Percentiles rank a stretch among this genome's conserved stretches.
These are phyloP conservation scores for Drosophila equinoxialis DNA, from an alignment of 1,140 invertebrate species.

Conservation along the genomic window DNA sequence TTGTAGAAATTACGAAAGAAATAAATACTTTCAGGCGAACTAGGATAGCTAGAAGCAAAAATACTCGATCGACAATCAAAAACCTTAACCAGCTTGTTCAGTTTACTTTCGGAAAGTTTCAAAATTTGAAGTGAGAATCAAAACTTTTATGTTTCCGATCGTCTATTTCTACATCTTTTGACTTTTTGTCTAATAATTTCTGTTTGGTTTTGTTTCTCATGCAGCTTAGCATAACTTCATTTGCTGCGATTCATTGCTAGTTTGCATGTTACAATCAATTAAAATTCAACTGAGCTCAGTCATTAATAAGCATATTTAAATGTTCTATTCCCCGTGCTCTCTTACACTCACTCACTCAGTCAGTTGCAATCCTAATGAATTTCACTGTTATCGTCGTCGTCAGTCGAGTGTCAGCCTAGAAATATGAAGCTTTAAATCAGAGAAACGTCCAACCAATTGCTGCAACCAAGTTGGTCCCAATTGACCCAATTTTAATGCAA, in stretches of 20 bases:
- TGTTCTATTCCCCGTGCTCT: not conserved
- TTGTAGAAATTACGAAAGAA: no score
- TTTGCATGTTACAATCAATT: conserved; percentile 15
- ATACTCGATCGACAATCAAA: no score
- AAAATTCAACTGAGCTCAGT: conserved; percentile 3
- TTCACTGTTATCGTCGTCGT: conserved; percentile 3
- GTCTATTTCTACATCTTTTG: no score
- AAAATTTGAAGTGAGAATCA: no score
- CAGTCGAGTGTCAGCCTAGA: conserved; percentile 8
- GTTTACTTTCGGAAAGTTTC: no score
- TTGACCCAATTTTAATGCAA: conserved; percentile 25
- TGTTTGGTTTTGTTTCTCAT: not conserved
- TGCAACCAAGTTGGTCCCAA: conserved; percentile 15
- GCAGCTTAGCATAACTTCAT: conserved; percentile 1
- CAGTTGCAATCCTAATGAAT: conserved; percentile 2
- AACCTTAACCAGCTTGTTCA: no score
- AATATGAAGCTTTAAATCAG: conserved; percentile 17
- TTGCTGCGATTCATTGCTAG: conserved; percentile 1
- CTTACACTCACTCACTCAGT: not conserved
- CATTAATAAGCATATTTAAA: conserved; percentile 9
- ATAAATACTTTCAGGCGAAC: no score
- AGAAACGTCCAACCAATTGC: not conserved
- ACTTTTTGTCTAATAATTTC: no score
- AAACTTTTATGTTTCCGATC: no score
- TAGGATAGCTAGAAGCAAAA: no score